These are phyloP conservation scores for Drosophila kepulauana DNA, from an alignment of 1,140 invertebrate genomes.

Conservation along the genomic window DNA sequence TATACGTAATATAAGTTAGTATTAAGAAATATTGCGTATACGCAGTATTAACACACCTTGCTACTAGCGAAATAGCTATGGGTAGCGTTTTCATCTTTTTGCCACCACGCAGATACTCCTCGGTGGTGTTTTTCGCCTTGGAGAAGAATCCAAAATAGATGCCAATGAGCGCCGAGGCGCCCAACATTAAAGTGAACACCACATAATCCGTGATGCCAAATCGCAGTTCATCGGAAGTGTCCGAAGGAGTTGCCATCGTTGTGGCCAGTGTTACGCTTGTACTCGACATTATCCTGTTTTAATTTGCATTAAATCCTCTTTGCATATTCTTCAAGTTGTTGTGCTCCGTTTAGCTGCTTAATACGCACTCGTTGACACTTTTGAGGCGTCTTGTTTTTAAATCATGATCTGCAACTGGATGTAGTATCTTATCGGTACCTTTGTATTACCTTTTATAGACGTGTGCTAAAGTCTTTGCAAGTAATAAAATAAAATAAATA, in stretches of 20 bases:
- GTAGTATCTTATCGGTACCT: constrained; percentile 33
- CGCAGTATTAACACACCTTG: constrained; percentile 85
- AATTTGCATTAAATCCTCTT: not conserved
- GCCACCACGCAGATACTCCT: constrained; percentile 88
- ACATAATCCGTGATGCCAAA: constrained; percentile 87
- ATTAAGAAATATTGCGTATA: not conserved
- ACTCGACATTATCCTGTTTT: constrained; percentile 39
- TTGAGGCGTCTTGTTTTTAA: constrained; percentile 39
- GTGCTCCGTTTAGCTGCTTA: constrained; percentile 33
- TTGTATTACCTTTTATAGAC: not conserved
- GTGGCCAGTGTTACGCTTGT: constrained; percentile 11
- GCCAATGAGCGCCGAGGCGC: constrained; percentile 88
- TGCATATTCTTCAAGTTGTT: not conserved
- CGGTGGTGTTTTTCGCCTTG: constrained; percentile 80
- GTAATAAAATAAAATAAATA: not conserved
- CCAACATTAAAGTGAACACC: constrained; percentile 88
- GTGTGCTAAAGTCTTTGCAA: not conserved
- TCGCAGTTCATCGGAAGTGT: constrained; percentile 22
- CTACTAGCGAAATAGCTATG: constrained; percentile 88
- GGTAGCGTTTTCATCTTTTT: constrained; percentile 88
- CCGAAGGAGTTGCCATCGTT: not conserved
- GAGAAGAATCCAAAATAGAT: constrained; percentile 88
- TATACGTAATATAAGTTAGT: not conserved
- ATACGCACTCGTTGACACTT: constrained; percentile 30
- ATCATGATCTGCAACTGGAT: constrained; percentile 34